Percentiles rank a stretch among this genome's conserved stretches.
Conservation (phyloP, 2,888 invertebrate species). For the Cerastis rubricosa region DNA sequence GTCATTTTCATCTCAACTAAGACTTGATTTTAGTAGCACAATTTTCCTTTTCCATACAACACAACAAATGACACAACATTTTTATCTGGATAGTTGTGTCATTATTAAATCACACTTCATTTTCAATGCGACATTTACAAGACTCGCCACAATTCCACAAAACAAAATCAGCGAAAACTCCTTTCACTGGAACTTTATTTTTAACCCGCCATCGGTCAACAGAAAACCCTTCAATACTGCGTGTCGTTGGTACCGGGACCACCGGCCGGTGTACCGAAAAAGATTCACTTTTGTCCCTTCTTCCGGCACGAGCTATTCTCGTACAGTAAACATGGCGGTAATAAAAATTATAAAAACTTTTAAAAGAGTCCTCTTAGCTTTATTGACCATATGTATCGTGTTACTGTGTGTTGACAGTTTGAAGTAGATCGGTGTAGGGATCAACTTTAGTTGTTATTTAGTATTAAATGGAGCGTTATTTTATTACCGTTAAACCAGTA, state of each 20-base stretch:
- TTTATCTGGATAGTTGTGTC: background rate
- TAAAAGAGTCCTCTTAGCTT: conserved; percentile 72
- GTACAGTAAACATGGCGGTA: conserved; percentile 61
- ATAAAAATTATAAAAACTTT: conserved; percentile 74
- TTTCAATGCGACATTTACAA: conserved; percentile 1
- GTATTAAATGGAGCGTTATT: conserved; percentile 41
- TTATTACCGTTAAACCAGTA: conserved; percentile 2
- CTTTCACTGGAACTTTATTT: conserved; percentile 51
- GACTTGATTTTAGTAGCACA: background rate
- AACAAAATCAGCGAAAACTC: conserved; percentile 56
- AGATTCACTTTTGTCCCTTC: conserved; percentile 82
- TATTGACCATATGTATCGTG: conserved; percentile 83
- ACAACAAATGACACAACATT: background rate
- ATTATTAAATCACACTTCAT: background rate
- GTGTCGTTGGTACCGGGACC: conserved; percentile 69
- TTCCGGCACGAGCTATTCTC: conserved; percentile 82
- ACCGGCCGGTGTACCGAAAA: conserved; percentile 80
- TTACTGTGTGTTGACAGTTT: conserved; percentile 72
- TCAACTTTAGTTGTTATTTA: conserved; percentile 29
- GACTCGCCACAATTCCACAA: conserved; percentile 35
- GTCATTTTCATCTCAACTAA: background rate
- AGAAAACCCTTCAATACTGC: conserved; percentile 64
- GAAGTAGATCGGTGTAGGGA: conserved; percentile 46
- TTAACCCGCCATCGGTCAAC: conserved; percentile 68
- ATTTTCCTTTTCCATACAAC: background rate